Evolutionary conservation across 1,140 invertebrate genomes (phyloP).

Genomic region (Lanistes nyassanus): DNA sequence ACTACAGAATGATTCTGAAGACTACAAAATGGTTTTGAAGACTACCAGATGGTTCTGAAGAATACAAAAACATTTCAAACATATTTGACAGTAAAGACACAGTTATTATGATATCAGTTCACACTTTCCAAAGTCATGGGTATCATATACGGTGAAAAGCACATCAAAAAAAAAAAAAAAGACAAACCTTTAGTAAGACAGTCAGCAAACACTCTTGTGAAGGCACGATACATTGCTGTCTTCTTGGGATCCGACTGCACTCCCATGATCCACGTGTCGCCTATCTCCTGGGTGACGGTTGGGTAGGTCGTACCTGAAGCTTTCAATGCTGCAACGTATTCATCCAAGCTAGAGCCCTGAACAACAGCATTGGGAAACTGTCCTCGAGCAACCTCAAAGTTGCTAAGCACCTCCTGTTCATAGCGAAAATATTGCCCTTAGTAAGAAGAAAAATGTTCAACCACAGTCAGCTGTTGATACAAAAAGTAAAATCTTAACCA

Average conservation of each 20-base stretch:
- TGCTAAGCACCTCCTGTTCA: constrained; percentile 49
- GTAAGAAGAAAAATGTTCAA: too few species aligned
- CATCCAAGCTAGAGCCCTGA: constrained; percentile 51
- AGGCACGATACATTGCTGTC: constrained; percentile 42
- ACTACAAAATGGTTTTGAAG: too few species aligned
- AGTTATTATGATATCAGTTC: too few species aligned
- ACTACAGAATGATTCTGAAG: too few species aligned
- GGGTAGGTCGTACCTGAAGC: constrained; percentile 43
- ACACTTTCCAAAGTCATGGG: too few species aligned
- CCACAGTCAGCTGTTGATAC: too few species aligned
- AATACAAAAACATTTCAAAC: too few species aligned
- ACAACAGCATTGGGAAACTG: constrained; percentile 54
- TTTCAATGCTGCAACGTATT: constrained; percentile 42
- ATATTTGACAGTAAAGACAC: too few species aligned
- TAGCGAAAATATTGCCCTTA: too few species aligned
- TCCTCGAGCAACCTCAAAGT: constrained; percentile 51
- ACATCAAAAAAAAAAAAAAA: neutral
- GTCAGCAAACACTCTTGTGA: constrained; percentile 31
- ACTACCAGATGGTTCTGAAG: too few species aligned
- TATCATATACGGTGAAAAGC: too few species aligned
- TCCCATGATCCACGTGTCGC: constrained; percentile 63
- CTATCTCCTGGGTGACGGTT: constrained; percentile 48
- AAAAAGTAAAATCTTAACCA: too few species aligned
- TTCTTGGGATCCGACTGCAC: constrained; percentile 58
- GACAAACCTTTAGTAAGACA: constrained; percentile 38